These are phyloP conservation scores for Drosophila azteca DNA, from an alignment of 1,140 invertebrate species.

Conservation along the genomic window DNA sequence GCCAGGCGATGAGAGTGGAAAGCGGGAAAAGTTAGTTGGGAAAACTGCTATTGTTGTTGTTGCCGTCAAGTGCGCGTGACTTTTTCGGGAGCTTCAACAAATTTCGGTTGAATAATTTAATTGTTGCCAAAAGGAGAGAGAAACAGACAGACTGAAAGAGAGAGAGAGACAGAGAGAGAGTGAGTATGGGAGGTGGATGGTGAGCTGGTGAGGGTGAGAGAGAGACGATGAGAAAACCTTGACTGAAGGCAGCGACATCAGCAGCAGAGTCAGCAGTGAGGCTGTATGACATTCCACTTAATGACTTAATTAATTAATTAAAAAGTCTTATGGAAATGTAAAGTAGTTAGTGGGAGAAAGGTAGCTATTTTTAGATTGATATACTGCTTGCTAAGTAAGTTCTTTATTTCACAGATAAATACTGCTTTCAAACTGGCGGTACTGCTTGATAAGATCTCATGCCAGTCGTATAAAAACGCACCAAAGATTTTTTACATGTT, in stretches of 20 bases:
- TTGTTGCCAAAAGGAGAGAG: constrained; percentile 66
- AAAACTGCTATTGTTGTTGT: constrained; percentile 43
- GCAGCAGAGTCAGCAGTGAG: not conserved
- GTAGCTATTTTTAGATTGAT: too few species aligned
- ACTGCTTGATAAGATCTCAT: too few species aligned
- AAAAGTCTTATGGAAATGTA: too few species aligned
- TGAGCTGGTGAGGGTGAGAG: not conserved
- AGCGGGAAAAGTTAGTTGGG: constrained; percentile 60
- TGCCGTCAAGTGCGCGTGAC: constrained; percentile 76
- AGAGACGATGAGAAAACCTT: not conserved
- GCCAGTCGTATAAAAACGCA: too few species aligned
- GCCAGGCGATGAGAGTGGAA: constrained; percentile 10
- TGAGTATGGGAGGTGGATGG: constrained; percentile 2
- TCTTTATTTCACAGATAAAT: too few species aligned
- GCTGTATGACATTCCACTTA: not conserved
- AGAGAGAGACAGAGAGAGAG: not conserved
- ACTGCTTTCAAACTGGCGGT: too few species aligned
- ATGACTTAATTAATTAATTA: not conserved
- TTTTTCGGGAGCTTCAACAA: constrained; percentile 72
- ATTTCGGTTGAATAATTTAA: constrained; percentile 80
- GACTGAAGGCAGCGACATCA: constrained; percentile 15
- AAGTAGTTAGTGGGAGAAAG: too few species aligned
- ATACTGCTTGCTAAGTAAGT: too few species aligned
- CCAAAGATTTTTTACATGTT: too few species aligned
- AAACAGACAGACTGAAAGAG: not conserved